Evolutionary conservation across 2,888 invertebrate species (phyloP).

Genomic region (Scrobipalpa atriplicella): DNA sequence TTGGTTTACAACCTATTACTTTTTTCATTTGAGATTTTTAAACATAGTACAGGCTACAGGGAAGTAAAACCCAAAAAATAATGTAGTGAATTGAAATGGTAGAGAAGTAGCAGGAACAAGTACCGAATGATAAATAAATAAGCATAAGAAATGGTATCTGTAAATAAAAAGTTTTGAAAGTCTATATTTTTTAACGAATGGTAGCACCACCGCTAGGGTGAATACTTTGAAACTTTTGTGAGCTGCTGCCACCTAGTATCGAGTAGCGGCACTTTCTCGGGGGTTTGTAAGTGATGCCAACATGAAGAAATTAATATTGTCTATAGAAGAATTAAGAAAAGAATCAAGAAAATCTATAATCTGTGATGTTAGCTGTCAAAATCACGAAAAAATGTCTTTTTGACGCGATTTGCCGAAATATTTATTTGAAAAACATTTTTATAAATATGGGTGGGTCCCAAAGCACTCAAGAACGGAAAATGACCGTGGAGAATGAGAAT

Average conservation of each 20-base stretch:
- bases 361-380: conserved; percentile 24
- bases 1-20: no score
- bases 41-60: no score
- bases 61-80: no score
- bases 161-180: no score
- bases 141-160: no score
- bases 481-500: conserved; percentile 78
- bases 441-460: conserved; percentile 82
- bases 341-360: conserved; percentile 10
- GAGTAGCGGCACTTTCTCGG: conserved; percentile 32
- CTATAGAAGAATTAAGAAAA: no score
- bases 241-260: conserved; percentile 38
- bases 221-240: neutral
- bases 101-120: no score
- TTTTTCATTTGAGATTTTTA: no score
- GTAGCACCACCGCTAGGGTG: no score
- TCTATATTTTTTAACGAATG: no score
- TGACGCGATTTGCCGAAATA: conserved; percentile 69
- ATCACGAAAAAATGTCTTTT: conserved; percentile 65
- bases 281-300: conserved; percentile 5
- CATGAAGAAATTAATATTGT: neutral
- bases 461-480: conserved; percentile 72
- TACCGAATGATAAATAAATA: no score
- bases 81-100: no score
- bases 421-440: conserved; percentile 61